Evolutionary conservation across 2,888 invertebrate species (phyloP).

Genomic region (Mesochorus sp.): DNA sequence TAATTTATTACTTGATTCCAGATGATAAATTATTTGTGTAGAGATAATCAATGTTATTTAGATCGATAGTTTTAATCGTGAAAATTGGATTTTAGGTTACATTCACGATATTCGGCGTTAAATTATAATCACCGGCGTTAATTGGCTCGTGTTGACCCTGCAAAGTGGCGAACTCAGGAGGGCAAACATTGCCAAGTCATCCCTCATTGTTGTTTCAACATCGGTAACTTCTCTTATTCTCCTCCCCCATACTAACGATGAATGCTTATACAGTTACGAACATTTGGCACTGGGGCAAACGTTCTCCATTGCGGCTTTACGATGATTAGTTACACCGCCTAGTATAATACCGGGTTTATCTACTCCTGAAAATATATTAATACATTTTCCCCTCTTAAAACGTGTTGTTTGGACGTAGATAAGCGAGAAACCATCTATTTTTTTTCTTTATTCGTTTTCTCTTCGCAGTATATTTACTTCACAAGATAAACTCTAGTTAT

Average conservation of each 20-base stretch:
- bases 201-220: slow-evolving; percentile 76
- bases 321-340: slow-evolving; percentile 39
- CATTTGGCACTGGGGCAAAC: slow-evolving; percentile 5
- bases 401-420: slow-evolving; percentile 28
- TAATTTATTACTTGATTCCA: too few relatives aligned
- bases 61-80: too few relatives aligned
- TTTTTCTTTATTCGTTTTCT: slow-evolving; percentile 2
- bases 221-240: slow-evolving; percentile 71
- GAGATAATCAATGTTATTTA: too few relatives aligned
- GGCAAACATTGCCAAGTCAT: slow-evolving; percentile 71
- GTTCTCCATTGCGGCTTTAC: slow-evolving; percentile 1
- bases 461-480: not conserved
- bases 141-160: slow-evolving; percentile 77
- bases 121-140: slow-evolving; percentile 76
- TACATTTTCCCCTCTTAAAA: not conserved
- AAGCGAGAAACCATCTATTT: slow-evolving; percentile 1
- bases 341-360: slow-evolving; percentile 28
- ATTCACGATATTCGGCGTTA: slow-evolving; percentile 31
- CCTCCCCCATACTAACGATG: slow-evolving; percentile 13
- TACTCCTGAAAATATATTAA: not conserved
- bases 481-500: slow-evolving; percentile 3
- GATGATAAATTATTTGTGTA: too few relatives aligned
- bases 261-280: slow-evolving; percentile 23
- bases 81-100: not conserved
- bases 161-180: slow-evolving; percentile 72